phyloP scores from a whole-genome alignment of 2,113 vertebrate species.

The Aix galericulata region DNA sequence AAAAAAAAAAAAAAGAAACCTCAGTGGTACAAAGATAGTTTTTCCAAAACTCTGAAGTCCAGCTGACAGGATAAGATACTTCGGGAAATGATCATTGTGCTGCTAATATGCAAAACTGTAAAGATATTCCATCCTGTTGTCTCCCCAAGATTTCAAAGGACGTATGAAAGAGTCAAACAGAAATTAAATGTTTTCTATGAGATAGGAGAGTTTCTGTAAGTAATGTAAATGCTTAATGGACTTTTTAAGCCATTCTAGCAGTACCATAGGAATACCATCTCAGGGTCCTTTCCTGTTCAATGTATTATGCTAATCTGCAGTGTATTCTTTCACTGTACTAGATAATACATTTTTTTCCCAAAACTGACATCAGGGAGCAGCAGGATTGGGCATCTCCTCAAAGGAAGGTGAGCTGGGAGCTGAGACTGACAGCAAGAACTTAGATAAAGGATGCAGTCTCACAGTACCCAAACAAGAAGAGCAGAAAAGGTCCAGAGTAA shows the following conservation, averaged over 20 bases:
- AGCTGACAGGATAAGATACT: not conserved
- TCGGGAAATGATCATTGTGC: not conserved
- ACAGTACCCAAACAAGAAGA: not conserved
- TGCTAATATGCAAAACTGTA: not conserved
- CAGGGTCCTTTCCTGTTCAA: conserved; percentile 18
- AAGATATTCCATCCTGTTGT: not conserved
- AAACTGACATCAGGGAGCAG: not conserved
- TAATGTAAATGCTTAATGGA: conserved; percentile 15
- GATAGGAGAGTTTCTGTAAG: not conserved
- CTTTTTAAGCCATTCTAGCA: conserved; percentile 1
- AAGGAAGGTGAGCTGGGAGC: not conserved
- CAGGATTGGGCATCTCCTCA: not conserved
- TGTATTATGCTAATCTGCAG: not conserved
- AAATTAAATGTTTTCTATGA: not conserved
- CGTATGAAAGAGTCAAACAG: not conserved
- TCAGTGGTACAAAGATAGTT: not conserved
- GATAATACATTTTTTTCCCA: not conserved
- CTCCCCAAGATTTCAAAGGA: not conserved
- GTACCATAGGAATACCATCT: not conserved
- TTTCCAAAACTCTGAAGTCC: not conserved
- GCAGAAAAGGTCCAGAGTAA: not conserved
- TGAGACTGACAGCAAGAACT: not conserved
- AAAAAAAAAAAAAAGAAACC: not conserved
- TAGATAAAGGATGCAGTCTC: not conserved
- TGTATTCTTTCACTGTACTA: not conserved